Evolutionary conservation across 2,113 vertebrate genomes (phyloP), one percentile per base, ranked within the genome.

Genomic region (Ciconia maguari): DNA sequence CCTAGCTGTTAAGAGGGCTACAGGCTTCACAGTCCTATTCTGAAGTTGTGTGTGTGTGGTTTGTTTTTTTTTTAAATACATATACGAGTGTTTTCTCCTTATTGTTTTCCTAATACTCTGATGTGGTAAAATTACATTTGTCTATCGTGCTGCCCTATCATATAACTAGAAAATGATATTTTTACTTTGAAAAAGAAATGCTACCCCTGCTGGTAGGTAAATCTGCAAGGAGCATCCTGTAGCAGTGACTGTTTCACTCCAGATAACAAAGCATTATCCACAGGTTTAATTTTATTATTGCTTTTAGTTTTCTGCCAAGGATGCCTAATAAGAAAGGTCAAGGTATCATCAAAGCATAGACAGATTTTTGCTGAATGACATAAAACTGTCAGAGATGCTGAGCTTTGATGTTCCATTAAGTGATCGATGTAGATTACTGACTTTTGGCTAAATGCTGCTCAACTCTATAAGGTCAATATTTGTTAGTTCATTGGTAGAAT

Each of bases 351-450:
- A 98, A 98, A 98, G 97, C 96, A 97, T 96, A 96, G 97, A 96
- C 97, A 97, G 98, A 98, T 98, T 98, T 97, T 98, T 98, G 97
- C 98, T 98, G 98, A 98, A 98, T 98, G 98, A 99, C 98, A 99
- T 99, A 99, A 99, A 97, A 98, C 98, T 98, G 98, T 99, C 98
- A 98, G 98, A 98, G 97, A 98, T 98, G 98, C 97, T 98, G 97
- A 97, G 98, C 98, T 98, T 99, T 99, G 98, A 99, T 99, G 98
- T 99, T 99, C 99, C 99, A 99, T 99, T 99, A 99, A 99, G 98
- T 98, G 99, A 99, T 99, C 98, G 97, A 99, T 99, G 98, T 95
- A 97, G 98, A 98, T 98, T 98, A 98, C 98, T 97, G 98, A 98
- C 98, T 98, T 98, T 98, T 97, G 97, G 96, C 98, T 98, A 98